These are phyloP conservation scores for Stenodema calcarata DNA, from an alignment of 2,888 invertebrate species.

Conservation along the genomic window DNA sequence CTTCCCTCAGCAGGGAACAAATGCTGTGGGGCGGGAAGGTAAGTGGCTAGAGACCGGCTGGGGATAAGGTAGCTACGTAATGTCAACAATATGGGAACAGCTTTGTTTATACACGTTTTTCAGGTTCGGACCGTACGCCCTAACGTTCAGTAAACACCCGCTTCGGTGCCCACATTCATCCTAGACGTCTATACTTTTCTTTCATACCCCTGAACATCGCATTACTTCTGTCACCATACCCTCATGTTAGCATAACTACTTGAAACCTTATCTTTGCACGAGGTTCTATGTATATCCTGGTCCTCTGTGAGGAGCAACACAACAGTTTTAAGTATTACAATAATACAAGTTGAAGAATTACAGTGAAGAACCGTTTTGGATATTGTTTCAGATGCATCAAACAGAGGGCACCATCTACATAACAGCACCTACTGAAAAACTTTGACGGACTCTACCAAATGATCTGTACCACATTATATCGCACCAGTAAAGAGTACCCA, in stretches of 20 bases:
- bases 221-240: background rate
- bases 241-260: background rate
- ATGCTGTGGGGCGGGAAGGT: background rate
- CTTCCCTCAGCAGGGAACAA: background rate
- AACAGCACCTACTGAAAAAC: too few relatives aligned
- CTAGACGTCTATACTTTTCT: background rate
- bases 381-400: too few relatives aligned
- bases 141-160: constrained; percentile 30
- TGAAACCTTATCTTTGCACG: too few relatives aligned
- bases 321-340: too few relatives aligned
- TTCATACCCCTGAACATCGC: background rate
- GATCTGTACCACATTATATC: too few relatives aligned
- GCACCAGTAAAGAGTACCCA: too few relatives aligned
- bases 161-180: background rate
- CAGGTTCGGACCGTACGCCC: constrained; percentile 4
- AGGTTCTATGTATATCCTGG: too few relatives aligned
- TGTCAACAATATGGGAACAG: constrained; percentile 41
- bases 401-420: too few relatives aligned
- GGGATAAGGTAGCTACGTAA: constrained; percentile 39
- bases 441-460: too few relatives aligned
- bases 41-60: constrained; percentile 19
- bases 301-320: too few relatives aligned
- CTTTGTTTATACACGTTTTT: constrained; percentile 44
- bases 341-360: too few relatives aligned
- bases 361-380: too few relatives aligned